phyloP scores from a whole-genome alignment of 2,113 vertebrate genomes.

The Lampris incognitus region DNA sequence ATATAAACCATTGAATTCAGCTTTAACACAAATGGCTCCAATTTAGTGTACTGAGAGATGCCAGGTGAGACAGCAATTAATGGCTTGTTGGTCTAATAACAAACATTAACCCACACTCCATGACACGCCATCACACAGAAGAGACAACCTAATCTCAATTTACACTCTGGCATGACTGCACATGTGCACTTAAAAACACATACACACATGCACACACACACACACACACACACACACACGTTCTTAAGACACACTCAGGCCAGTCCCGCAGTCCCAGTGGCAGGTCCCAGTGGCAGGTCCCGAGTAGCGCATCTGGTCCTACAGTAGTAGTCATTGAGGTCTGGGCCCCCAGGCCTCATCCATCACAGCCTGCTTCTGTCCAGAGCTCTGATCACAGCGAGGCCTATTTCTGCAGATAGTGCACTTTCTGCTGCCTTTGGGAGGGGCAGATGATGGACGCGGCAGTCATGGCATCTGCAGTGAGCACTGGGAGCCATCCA shows the following conservation, averaged over 20 bases:
- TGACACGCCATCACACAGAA: conserved; percentile 32
- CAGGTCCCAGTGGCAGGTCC: conserved; percentile 34
- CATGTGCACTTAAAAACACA: not conserved
- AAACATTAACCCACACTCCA: conserved; percentile 45
- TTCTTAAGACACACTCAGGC: conserved; percentile 16
- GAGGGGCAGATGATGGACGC: conserved; percentile 65
- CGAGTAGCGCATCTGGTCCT: conserved; percentile 57
- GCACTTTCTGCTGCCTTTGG: conserved; percentile 60
- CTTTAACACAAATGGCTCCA: conserved; percentile 44
- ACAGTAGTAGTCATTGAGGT: conserved; percentile 58
- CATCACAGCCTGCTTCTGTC: conserved; percentile 70
- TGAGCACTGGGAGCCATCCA: conserved; percentile 46
- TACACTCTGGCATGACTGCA: not conserved
- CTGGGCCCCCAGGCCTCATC: conserved; percentile 67
- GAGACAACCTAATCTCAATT: conserved; percentile 45
- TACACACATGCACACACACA: conserved; percentile 1
- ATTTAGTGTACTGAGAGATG: conserved; percentile 52
- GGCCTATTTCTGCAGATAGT: conserved; percentile 64
- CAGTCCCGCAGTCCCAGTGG: conserved; percentile 41
- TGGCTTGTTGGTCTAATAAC: conserved; percentile 52
- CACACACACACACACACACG: not conserved
- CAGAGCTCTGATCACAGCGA: conserved; percentile 52
- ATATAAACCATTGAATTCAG: conserved; percentile 56
- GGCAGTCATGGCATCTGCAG: conserved; percentile 65
- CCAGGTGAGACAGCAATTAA: conserved; percentile 38